Conservation (phyloP, 2,888 invertebrate genomes). For the Cerastoderma edule region DNA sequence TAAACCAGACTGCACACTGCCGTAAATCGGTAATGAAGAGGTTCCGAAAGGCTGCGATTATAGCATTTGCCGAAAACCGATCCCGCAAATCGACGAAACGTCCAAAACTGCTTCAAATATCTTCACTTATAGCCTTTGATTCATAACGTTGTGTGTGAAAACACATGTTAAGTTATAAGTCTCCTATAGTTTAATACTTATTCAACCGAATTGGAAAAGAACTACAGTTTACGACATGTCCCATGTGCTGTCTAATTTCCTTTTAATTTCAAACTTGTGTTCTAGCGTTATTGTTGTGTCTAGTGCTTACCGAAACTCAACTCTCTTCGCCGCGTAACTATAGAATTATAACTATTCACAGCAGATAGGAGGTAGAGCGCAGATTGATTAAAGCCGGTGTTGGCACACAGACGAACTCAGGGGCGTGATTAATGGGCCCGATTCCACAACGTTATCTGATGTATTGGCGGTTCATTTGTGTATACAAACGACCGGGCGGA, state of each 20-base stretch:
- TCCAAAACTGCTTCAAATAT: too few relatives aligned
- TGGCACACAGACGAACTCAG: conserved; percentile 7
- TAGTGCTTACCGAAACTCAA: too few relatives aligned
- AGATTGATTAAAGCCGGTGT: conserved; percentile 12
- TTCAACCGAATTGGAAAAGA: not conserved
- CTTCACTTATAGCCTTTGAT: too few relatives aligned
- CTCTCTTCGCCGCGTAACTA: not conserved
- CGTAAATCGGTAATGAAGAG: too few relatives aligned
- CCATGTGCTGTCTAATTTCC: not conserved
- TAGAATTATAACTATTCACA: not conserved
- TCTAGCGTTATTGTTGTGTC: too few relatives aligned
- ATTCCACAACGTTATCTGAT: not conserved
- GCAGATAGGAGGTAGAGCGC: not conserved
- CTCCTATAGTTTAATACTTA: too few relatives aligned
- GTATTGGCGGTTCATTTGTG: not conserved
- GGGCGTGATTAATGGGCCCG: conserved; percentile 3
- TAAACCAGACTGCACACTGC: too few relatives aligned
- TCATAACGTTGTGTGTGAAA: too few relatives aligned
- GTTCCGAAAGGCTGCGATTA: too few relatives aligned
- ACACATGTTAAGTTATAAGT: too few relatives aligned
- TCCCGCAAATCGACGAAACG: too few relatives aligned
- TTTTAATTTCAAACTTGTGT: not conserved
- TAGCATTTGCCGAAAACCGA: too few relatives aligned
- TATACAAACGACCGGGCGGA: not conserved
- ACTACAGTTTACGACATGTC: not conserved